Base-by-base conservation (phyloP, 2,797 vertebrate species). In the Sebastes wilsoni region DNA sequence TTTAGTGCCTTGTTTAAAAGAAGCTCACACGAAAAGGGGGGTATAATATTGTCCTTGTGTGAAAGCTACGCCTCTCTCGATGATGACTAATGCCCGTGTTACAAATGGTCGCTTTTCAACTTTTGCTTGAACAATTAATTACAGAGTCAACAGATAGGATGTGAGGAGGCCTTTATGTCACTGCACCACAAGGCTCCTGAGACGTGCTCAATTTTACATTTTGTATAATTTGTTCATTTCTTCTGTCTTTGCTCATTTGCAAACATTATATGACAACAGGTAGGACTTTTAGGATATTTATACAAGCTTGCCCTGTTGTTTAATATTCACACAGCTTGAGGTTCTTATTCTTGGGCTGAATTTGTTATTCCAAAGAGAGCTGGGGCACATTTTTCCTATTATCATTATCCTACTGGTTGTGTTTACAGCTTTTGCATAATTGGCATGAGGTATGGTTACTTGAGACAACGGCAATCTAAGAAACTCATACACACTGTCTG, bases 11-110 rank as follows among this genome's bases (percentile, higher is more conserved):
- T 88, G 88, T 91, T 90, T 92, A 88, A 93, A 86, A 83, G 74
- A 84, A 86, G 84, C 88, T 91, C 90, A 88, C 90, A 82, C 76
- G 75, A 81, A 80, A 66, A 85, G 80, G 52, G 46, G 87, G 83
- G 75, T 74, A 86, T 94, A 91, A 90, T 91, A 81, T 72, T 84
- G 85, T 92, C 90, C 88, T 92, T 73, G 89, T 95, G 92, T 91
- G 89, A 83, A 92, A 82, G 84, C 81, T 80, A 38, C 55, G 75
- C 79, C 73, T 86, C 83, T 76, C 74, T 73, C 28, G 2, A 27
- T 81, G 74, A 91, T 87, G 89, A 89, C 66, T 83, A 71, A 90
- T 85, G 81, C 38, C 68, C n/a, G 6, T 38, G 59, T 79, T 83
- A 72, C 72, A 85, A 84, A 82, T 60, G 6, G 18, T 79, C 52